Percentiles rank a stretch among this genome's conserved stretches.
Conservation (phyloP, 2,797 vertebrate genomes). For the Chelmon rostratus region DNA sequence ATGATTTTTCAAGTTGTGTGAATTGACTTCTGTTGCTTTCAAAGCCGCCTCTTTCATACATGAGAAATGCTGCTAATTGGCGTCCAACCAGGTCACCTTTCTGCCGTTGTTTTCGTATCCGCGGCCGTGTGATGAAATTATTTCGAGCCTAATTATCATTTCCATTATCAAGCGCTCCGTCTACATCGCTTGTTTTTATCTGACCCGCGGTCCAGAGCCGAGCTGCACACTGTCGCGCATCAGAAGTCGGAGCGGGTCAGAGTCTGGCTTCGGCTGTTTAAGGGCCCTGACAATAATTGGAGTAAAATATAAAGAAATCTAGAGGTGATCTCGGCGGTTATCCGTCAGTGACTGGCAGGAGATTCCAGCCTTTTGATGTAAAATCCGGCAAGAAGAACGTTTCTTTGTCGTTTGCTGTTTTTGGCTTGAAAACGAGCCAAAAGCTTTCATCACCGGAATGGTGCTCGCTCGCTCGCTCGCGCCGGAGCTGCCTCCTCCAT, state of each 20-base stretch:
- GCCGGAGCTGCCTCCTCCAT: constrained; percentile 42
- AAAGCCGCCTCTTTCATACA: background rate
- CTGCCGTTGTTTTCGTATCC: background rate
- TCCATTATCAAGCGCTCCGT: background rate
- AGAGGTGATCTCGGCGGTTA: background rate
- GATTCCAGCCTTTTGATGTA: background rate
- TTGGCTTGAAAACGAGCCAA: constrained; percentile 12
- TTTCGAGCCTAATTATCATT: background rate
- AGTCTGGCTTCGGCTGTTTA: background rate
- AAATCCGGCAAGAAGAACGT: constrained; percentile 6
- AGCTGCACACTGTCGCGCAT: background rate
- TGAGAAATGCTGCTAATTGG: constrained; percentile 8
- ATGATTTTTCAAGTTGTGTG: background rate
- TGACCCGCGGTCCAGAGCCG: background rate
- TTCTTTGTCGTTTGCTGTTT: constrained; percentile 1
- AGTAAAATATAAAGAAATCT: background rate
- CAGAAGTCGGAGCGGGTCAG: background rate
- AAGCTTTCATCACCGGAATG: constrained; percentile 30
- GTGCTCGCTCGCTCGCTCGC: constrained; percentile 19
- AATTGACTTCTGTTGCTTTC: background rate
- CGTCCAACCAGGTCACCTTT: background rate
- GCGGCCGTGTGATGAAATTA: background rate
- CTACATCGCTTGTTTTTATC: background rate
- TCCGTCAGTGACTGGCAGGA: background rate
- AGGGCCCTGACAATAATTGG: background rate